Evolutionary conservation across 2,797 vertebrate genomes (phyloP), one percentile per base, ranked within the genome.

Genomic region (Phaenicophaeus curvirostris): DNA sequence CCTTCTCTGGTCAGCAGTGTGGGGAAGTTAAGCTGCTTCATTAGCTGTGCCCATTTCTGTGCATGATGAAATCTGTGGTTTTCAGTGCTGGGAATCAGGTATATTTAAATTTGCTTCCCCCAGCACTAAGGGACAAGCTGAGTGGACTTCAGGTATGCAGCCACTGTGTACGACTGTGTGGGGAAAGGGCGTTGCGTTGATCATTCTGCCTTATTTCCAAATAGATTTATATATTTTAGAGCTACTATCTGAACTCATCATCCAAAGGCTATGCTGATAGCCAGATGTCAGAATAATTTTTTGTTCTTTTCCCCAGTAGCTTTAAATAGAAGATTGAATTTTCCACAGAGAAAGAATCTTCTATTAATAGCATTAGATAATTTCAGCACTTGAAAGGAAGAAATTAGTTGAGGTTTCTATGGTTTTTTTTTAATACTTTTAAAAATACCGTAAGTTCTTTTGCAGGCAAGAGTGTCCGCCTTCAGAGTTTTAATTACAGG

Each of bases 311-410:
- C 66, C 79, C 24, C 85, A 61, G 91, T 92, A 92, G 76, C 76
- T 91, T 95, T 94, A 91, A 92, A 93, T 95, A 94, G 93, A 96
- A 95, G 90, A 95, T 94, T 90, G 84, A 37, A 71, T 92, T 96
- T 93, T 91, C 95, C 62, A 85, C 58, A 23, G 80, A 84, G 84
- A 87, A 85, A 92, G 37, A 84, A 28, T 73, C 46, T 74, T 82
- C 95, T 95, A 95, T 96, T 96, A 96, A 96, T 97, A 97, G 78
- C 84, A 90, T 85, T 85, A 90, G 83, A 95, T 94, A 68, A 91
- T 95, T 92, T 90, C 86, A 92, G 72, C 58, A 53, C 78, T 95
- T 92, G 90, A 96, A 97, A 96, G 62, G 88, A 92, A 92, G 80
- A 93, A 96, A 96, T 92, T 91, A 92, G 58, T 74, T 61, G 78